Conservation (phyloP, 2,888 invertebrate genomes). For the Imbricaverruca yamaguchii region DNA sequence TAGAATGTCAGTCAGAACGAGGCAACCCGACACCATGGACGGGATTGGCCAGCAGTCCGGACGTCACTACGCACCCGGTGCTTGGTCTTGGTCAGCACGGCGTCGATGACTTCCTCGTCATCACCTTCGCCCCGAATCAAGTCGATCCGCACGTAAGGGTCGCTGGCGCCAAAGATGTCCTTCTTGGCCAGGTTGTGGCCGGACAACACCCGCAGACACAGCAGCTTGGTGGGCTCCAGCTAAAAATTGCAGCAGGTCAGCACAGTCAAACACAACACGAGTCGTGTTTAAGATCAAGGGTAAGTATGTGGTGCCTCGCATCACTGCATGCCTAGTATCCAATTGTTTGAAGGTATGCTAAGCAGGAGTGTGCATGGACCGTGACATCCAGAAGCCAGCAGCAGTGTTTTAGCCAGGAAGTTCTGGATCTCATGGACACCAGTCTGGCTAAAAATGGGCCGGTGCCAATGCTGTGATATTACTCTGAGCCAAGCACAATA, state of each 20-base stretch:
- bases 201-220: conserved; percentile 75
- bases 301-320: too few relatives aligned
- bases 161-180: conserved; percentile 98
- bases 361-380: too few relatives aligned
- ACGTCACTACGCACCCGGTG: conserved; percentile 53
- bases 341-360: too few relatives aligned
- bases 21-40: not conserved
- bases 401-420: too few relatives aligned
- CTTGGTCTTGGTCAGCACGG: conserved; percentile 90
- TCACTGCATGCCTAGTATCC: too few relatives aligned
- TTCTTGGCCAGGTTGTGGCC: conserved; percentile 92
- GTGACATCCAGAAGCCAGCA: too few relatives aligned
- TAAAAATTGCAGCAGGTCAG: conserved; percentile 30
- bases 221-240: conserved; percentile 64
- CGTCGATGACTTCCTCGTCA: conserved; percentile 83
- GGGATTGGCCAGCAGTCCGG: not conserved
- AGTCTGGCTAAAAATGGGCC: too few relatives aligned
- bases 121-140: conserved; percentile 44
- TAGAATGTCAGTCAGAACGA: not conserved
- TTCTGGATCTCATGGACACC: too few relatives aligned
- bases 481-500: too few relatives aligned
- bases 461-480: too few relatives aligned
- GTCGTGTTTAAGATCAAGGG: too few relatives aligned
- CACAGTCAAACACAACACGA: not conserved
- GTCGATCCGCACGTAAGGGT: conserved; percentile 93